Evolutionary conservation across 2,888 invertebrate species (phyloP).

Genomic region (Clunio marinus): DNA sequence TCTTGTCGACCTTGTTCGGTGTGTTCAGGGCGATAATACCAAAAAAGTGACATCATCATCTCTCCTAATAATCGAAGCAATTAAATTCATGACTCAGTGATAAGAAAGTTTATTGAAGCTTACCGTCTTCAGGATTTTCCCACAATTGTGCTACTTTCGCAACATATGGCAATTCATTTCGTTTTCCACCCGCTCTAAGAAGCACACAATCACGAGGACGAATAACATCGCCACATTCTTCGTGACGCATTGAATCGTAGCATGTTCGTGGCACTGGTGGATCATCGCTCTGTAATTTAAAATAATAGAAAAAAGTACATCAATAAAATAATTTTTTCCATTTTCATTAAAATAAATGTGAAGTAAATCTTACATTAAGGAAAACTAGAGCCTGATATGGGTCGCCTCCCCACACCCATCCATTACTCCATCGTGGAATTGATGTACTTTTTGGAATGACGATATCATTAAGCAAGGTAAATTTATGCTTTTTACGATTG

Average conservation of each 20-base stretch:
- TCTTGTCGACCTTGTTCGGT: constrained; percentile 82
- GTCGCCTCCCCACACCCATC: constrained; percentile 88
- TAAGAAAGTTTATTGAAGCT: constrained; percentile 43
- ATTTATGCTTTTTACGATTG: constrained; percentile 46
- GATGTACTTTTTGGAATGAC: constrained; percentile 52
- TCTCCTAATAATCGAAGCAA: constrained; percentile 62
- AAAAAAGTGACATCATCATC: constrained; percentile 94
- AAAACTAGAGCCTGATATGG: constrained; percentile 78
- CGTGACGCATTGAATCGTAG: constrained; percentile 86
- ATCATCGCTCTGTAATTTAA: constrained; percentile 64
- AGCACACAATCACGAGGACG: constrained; percentile 86
- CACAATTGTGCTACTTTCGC: constrained; percentile 91
- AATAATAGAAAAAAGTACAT: too few relatives aligned
- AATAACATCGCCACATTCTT: constrained; percentile 75
- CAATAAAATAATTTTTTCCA: too few relatives aligned
- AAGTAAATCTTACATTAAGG: constrained; percentile 83
- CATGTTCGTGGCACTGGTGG: constrained; percentile 71
- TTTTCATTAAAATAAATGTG: too few relatives aligned
- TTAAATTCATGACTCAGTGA: constrained; percentile 26
- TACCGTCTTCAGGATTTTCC: constrained; percentile 92
- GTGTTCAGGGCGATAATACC: constrained; percentile 98
- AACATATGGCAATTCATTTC: constrained; percentile 86
- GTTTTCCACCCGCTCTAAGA: constrained; percentile 75
- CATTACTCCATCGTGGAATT: constrained; percentile 80
- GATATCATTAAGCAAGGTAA: constrained; percentile 47